Conservation (phyloP, 2,797 vertebrate genomes). For the Channa striata region DNA sequence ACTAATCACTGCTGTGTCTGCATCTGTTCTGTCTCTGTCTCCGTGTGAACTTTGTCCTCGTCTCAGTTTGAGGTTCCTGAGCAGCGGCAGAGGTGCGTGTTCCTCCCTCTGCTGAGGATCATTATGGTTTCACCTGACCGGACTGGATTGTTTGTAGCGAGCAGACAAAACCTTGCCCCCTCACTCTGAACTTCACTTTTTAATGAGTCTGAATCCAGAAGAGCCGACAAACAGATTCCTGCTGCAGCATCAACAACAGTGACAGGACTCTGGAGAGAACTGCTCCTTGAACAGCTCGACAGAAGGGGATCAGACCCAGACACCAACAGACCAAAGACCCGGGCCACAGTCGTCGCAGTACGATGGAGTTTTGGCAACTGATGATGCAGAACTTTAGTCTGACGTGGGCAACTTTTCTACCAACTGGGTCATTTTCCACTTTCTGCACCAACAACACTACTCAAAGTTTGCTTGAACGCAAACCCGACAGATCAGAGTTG, state of each 20-base stretch:
- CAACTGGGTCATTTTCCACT: too few relatives aligned
- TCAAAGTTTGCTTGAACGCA: too few relatives aligned
- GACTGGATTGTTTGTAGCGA: background rate
- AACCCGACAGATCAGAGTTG: too few relatives aligned
- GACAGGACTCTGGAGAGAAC: background rate
- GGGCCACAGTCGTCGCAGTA: too few relatives aligned
- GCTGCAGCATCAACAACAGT: background rate
- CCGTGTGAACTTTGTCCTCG: background rate
- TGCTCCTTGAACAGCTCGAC: background rate
- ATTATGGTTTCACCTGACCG: constrained; percentile 4
- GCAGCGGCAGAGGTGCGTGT: too few relatives aligned
- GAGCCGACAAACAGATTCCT: background rate
- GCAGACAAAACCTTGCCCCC: background rate
- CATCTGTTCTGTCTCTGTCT: background rate
- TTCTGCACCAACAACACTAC: too few relatives aligned
- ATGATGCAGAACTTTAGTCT: too few relatives aligned
- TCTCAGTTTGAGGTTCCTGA: background rate
- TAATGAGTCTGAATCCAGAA: constrained; percentile 19
- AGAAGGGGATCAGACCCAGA: too few relatives aligned
- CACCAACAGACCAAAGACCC: too few relatives aligned
- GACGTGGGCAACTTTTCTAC: too few relatives aligned
- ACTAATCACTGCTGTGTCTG: too few relatives aligned
- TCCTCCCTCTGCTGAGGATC: background rate
- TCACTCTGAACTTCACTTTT: background rate
- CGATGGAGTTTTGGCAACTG: too few relatives aligned